Conservation (phyloP, 1,140 invertebrate species). For the Papilio dardanus region DNA sequence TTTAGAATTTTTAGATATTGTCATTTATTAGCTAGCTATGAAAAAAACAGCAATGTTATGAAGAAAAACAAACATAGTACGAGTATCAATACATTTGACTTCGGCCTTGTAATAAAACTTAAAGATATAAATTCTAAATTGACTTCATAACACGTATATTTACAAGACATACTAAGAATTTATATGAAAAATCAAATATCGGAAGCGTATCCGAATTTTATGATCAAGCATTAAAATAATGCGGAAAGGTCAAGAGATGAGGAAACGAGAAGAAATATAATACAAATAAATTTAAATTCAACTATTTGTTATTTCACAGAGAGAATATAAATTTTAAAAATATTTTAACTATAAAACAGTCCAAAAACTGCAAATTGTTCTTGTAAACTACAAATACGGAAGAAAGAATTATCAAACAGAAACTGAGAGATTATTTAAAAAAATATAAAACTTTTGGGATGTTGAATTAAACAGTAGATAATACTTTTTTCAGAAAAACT, state of each 20-base stretch:
- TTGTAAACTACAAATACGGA: neutral
- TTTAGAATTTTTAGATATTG: too few species aligned
- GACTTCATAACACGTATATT: neutral
- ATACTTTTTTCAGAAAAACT: neutral
- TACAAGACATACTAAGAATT: neutral
- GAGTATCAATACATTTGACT: neutral
- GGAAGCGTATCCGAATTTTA: constrained; percentile 14
- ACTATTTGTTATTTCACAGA: neutral
- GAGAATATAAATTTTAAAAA: too few species aligned
- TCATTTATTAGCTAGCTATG: too few species aligned
- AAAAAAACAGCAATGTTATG: neutral
- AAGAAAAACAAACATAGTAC: neutral
- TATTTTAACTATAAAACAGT: too few species aligned
- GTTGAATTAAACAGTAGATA: neutral
- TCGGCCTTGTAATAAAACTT: neutral
- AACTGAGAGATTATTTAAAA: neutral
- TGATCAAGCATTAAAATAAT: neutral
- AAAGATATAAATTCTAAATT: neutral
- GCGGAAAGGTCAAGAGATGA: neutral
- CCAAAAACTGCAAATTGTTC: neutral
- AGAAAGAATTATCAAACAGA: neutral
- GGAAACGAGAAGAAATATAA: neutral
- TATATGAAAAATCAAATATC: neutral
- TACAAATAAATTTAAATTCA: neutral
- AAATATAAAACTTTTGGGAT: neutral